Base-by-base conservation (phyloP, 2,797 vertebrate genomes). In the Yasuhikotakia modesta region DNA sequence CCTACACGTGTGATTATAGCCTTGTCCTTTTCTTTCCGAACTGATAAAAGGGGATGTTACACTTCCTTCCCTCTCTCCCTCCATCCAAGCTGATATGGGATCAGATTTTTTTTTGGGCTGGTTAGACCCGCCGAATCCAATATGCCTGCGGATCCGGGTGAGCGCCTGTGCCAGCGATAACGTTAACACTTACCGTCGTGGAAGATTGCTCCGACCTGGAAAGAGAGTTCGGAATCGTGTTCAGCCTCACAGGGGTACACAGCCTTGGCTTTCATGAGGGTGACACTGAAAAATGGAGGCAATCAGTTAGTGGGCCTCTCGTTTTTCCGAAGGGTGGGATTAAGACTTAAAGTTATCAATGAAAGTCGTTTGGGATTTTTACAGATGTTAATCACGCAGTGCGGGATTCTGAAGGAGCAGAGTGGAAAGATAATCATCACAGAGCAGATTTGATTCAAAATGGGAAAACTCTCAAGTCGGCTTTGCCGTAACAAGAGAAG, bases 171-270 rank as follows among this genome's bases (percentile, higher is more conserved):
- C 84, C 82, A 88, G 88, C 87, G 90, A 91, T 90, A 88, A 86
- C 81, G 84, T 85, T 78, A 90, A 89, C 89, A 95, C 97, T 97
- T 93, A 99, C 97, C 97, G 82, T 95, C 93, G 87, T 95, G 95
- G 94, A 99, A 99, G 93, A 98, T 95, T 81, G 95, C 97, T 85
- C 97, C 97, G 85, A 94, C 95, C 91, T 96, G 93, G 93, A 99
- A 98, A 80, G 97, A 99, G 87, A 99, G 90, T 90, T 99, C 97
- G 1, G 97, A 97, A 90, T 95, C 96, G 84, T 99, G 97, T 81
- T 98, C 97, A 73, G 97, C 97, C 88, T 97, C 95, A 78, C 97
- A 99, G 0, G 96, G 95, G 88, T 95, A 99, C 87, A 98, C 96
- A 0, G 97, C 97, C 84, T 92, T 95, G 85, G 97, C 97, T 92